Evolutionary conservation across 2,797 vertebrate species (phyloP).

Genomic region (Dallia pectoralis): DNA sequence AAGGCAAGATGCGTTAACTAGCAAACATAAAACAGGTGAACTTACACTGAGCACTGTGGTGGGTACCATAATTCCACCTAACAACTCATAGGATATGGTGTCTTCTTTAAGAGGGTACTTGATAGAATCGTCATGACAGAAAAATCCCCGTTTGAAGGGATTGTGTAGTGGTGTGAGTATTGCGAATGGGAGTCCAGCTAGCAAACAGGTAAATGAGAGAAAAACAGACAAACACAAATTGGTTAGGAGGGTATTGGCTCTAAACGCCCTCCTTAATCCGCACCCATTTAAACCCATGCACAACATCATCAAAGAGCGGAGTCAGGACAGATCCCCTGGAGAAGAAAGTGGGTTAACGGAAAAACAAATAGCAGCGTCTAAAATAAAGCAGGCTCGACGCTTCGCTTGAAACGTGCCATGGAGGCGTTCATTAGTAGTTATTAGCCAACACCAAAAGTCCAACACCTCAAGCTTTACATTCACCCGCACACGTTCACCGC

Average conservation of each 20-base stretch:
- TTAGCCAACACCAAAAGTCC: background rate
- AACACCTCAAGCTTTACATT: background rate
- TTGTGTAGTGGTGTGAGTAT: slow-evolving; percentile 86
- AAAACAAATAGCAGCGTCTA: background rate
- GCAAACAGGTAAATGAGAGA: slow-evolving; percentile 66
- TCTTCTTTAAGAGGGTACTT: slow-evolving; percentile 94
- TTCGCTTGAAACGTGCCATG: background rate
- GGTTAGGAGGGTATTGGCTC: slow-evolving; percentile 6
- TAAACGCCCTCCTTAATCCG: background rate
- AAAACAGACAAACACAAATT: slow-evolving; percentile 47
- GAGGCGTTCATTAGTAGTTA: background rate
- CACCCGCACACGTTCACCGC: background rate
- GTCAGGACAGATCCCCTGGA: background rate
- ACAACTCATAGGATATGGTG: slow-evolving; percentile 96
- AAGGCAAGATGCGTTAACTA: no score
- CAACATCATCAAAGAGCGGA: background rate
- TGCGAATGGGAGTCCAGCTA: slow-evolving; percentile 96
- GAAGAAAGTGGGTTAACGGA: background rate
- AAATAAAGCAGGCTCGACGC: background rate
- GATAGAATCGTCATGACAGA: slow-evolving; percentile 98
- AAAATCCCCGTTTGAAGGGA: slow-evolving; percentile 92
- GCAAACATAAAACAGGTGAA: slow-evolving; percentile 43
- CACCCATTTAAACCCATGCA: background rate
- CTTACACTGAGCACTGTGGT: slow-evolving; percentile 92
- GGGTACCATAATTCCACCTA: slow-evolving; percentile 94